A percentile compares a stretch with the other conserved stretches of the same genome.
phyloP scores from a whole-genome alignment of 2,797 vertebrate species.

The Scleropages formosus region DNA sequence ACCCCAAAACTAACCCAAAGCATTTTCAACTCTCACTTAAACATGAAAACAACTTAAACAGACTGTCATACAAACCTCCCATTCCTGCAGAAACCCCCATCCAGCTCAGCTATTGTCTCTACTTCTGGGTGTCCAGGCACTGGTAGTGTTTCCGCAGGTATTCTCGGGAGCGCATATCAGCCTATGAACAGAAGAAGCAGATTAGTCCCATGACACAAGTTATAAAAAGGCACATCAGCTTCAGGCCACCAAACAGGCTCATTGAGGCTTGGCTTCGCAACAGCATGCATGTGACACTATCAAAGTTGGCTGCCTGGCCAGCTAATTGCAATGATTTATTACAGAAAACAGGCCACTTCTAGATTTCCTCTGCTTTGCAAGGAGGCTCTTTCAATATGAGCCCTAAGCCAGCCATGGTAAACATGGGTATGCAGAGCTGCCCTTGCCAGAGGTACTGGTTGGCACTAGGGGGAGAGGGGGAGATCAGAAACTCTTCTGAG shows the following conservation, averaged over 20 bases:
- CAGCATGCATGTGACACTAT: background rate
- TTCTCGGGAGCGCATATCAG: constrained; percentile 73
- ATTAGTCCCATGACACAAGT: constrained; percentile 27
- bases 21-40: background rate
- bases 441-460: background rate
- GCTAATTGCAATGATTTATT: background rate
- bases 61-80: background rate
- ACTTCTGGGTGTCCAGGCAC: constrained; percentile 27
- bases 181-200: constrained; percentile 53
- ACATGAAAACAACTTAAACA: background rate
- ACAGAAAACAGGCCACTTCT: background rate
- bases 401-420: background rate
- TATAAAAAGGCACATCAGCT: no score
- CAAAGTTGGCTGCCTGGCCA: background rate
- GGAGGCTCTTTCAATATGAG: background rate
- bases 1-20: no score
- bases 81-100: constrained; percentile 20
- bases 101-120: constrained; percentile 19
- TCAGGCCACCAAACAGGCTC: background rate
- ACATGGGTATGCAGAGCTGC: background rate
- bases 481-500: background rate
- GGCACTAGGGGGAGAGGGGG: background rate
- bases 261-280: background rate
- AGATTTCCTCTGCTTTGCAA: background rate
- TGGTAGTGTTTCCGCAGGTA: constrained; percentile 60